Evolutionary conservation across 2,113 vertebrate genomes (phyloP).

Genomic region (Apus apus): DNA sequence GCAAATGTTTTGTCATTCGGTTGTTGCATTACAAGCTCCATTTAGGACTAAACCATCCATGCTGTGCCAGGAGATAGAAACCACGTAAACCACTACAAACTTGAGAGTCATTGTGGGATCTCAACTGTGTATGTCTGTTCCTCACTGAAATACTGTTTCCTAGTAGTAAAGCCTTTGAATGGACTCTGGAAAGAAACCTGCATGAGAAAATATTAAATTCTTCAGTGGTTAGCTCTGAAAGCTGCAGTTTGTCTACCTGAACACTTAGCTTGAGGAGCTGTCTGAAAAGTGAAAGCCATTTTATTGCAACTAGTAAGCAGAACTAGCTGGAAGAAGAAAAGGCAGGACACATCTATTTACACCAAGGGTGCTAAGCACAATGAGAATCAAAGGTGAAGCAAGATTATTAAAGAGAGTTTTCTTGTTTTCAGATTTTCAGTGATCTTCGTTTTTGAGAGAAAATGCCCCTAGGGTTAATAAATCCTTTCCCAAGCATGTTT

Average conservation of each 20-base stretch:
- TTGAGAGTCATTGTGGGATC: not conserved
- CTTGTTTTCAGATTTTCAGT: not conserved
- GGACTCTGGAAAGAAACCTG: not conserved
- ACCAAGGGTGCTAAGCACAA: not conserved
- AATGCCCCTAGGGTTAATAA: not conserved
- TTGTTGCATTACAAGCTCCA: slow-evolving; percentile 49
- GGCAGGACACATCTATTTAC: not conserved
- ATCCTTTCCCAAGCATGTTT: not conserved
- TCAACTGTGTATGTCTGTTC: not conserved
- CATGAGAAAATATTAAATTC: not conserved
- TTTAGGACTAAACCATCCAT: slow-evolving; percentile 37
- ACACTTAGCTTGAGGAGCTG: not conserved
- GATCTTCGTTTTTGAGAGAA: not conserved
- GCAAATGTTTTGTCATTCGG: slow-evolving; percentile 32
- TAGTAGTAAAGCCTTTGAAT: not conserved
- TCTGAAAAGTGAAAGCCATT: not conserved
- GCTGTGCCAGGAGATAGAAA: slow-evolving; percentile 3
- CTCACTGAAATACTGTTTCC: not conserved
- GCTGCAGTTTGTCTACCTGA: not conserved
- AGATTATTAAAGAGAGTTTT: not conserved
- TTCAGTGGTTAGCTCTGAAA: not conserved
- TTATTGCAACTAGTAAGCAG: not conserved
- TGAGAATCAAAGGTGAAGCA: not conserved
- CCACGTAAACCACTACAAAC: not conserved
- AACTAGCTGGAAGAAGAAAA: slow-evolving; percentile 2